A percentile compares a stretch with the other conserved stretches of the same genome.
Conservation (phyloP, 1,140 invertebrate genomes). For the Magallana ariakensis region DNA sequence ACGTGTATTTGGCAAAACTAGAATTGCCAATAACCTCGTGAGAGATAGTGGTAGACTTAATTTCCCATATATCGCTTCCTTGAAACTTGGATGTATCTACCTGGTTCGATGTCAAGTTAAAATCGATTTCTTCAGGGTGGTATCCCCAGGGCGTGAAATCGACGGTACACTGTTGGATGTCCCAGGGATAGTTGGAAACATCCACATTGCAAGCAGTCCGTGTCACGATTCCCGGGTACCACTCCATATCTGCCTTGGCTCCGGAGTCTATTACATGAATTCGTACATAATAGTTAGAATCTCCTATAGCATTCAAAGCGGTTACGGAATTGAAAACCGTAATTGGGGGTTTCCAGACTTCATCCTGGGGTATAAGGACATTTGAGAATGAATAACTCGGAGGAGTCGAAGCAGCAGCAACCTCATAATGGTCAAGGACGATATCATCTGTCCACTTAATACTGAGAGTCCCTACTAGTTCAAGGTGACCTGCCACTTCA, state of each 20-base stretch:
- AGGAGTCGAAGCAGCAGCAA: neutral
- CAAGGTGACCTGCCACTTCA: slow-evolving; percentile 47
- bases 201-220: slow-evolving; percentile 47
- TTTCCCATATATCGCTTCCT: slow-evolving; percentile 28
- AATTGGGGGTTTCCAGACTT: slow-evolving; percentile 52
- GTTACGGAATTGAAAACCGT: slow-evolving; percentile 48
- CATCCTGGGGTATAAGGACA: slow-evolving; percentile 39
- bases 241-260: slow-evolving; percentile 42
- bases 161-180: slow-evolving; percentile 51
- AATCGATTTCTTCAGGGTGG: slow-evolving; percentile 32
- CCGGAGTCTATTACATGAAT: slow-evolving; percentile 24
- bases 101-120: slow-evolving; percentile 10
- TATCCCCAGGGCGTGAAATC: slow-evolving; percentile 48
- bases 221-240: slow-evolving; percentile 37
- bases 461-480: slow-evolving; percentile 40
- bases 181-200: slow-evolving; percentile 54
- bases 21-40: slow-evolving; percentile 18
- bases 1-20: slow-evolving; percentile 32
- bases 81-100: slow-evolving; percentile 21
- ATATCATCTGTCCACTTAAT: slow-evolving; percentile 49
- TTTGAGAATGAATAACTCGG: slow-evolving; percentile 38
- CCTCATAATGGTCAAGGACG: slow-evolving; percentile 3
- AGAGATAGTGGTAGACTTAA: neutral
- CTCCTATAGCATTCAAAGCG: slow-evolving; percentile 9
- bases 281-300: slow-evolving; percentile 37